These are phyloP conservation scores for Anomalospiza imberbis DNA, from an alignment of 2,797 vertebrate species.

Conservation along the genomic window DNA sequence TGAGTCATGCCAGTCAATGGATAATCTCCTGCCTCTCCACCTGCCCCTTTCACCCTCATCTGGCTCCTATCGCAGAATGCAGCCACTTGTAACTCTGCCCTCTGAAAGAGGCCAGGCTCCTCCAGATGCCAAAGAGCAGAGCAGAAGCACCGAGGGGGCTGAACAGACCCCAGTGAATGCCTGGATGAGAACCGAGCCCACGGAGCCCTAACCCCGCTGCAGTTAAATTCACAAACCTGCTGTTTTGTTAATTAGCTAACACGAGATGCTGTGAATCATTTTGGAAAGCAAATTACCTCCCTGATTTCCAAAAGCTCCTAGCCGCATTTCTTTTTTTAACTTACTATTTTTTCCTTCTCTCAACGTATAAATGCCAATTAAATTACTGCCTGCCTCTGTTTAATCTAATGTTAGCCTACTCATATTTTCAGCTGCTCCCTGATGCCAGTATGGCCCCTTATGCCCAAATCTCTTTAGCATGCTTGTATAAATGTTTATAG, in stretches of 20 bases:
- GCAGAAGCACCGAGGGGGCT: background rate
- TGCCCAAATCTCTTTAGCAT: constrained; percentile 37
- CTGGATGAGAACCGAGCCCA: background rate
- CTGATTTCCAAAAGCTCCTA: constrained; percentile 34
- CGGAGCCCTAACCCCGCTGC: background rate
- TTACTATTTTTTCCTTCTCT: constrained; percentile 2
- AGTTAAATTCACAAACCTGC: constrained; percentile 61
- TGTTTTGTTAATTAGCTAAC: constrained; percentile 72
- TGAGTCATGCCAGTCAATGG: constrained; percentile 56
- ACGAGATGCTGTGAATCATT: constrained; percentile 50
- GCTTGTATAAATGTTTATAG: constrained; percentile 32
- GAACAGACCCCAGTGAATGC: background rate
- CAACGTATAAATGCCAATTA: background rate
- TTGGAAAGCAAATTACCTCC: constrained; percentile 61
- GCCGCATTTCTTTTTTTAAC: background rate
- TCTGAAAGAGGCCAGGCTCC: background rate
- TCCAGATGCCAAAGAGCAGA: background rate
- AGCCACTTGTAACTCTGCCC: constrained; percentile 35
- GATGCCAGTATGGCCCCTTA: background rate
- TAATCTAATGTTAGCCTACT: constrained; percentile 36
- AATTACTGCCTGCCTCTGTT: constrained; percentile 32
- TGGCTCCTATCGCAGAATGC: background rate
- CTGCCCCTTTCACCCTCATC: constrained; percentile 39
- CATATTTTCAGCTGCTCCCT: constrained; percentile 9
- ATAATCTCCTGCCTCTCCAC: constrained; percentile 47